phyloP scores from a whole-genome alignment of 2,113 vertebrate genomes.

The Anoura caudifer region DNA sequence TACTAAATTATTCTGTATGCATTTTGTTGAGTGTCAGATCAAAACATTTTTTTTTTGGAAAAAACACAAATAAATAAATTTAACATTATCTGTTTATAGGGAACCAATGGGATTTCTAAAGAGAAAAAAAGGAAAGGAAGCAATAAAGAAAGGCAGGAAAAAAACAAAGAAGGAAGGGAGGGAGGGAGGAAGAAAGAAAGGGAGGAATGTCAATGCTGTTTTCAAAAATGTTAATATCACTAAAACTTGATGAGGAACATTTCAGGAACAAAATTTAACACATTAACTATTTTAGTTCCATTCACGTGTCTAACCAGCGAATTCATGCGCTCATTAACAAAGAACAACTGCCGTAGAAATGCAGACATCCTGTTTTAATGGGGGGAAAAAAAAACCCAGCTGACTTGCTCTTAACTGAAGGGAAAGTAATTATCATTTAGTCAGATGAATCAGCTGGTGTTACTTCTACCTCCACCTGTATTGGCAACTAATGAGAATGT shows the following conservation, averaged over 20 bases:
- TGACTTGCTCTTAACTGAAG: slow-evolving; percentile 4
- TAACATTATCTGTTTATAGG: neutral
- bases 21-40: neutral
- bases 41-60: neutral
- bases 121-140: neutral
- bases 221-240: neutral
- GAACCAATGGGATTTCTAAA: neutral
- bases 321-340: accelerated
- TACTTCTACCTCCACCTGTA: neutral
- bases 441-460: neutral
- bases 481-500: slow-evolving; percentile 45
- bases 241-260: neutral
- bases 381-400: neutral
- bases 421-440: slow-evolving; percentile 43
- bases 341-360: neutral
- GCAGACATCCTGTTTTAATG: neutral
- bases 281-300: neutral
- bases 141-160: neutral
- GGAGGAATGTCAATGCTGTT: neutral
- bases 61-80: neutral
- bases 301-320: neutral
- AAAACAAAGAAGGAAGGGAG: neutral
- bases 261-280: neutral
- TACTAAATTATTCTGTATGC: neutral
- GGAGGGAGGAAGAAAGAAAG: neutral